These are phyloP conservation scores for Byasa hedistus DNA, from an alignment of 2,888 invertebrate species.

Conservation along the genomic window DNA sequence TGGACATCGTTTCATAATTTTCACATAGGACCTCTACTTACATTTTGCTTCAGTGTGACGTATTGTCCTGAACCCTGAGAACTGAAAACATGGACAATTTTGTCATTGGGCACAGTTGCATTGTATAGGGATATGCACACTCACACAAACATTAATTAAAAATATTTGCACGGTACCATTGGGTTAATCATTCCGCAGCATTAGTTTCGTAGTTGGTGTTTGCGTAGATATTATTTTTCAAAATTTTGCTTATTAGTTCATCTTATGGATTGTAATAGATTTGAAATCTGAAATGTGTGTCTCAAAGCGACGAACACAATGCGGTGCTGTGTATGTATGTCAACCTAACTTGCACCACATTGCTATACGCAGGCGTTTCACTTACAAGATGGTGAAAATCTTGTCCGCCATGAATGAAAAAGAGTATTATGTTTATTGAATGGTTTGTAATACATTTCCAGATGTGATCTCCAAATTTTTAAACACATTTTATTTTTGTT, in stretches of 20 bases:
- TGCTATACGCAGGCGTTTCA: too few relatives aligned
- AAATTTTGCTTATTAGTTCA: too few relatives aligned
- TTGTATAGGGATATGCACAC: constrained; percentile 75
- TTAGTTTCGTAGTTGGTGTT: constrained; percentile 6
- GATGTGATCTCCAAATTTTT: neutral
- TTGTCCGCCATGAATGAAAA: too few relatives aligned
- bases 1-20: constrained; percentile 66
- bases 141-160: constrained; percentile 48
- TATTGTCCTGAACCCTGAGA: constrained; percentile 64
- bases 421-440: neutral
- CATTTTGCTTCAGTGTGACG: constrained; percentile 79
- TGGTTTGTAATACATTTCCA: neutral
- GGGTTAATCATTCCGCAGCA: constrained; percentile 33
- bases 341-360: too few relatives aligned
- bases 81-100: constrained; percentile 55
- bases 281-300: too few relatives aligned
- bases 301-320: too few relatives aligned
- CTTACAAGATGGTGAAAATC: too few relatives aligned
- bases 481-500: too few relatives aligned
- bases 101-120: constrained; percentile 79
- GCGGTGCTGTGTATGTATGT: too few relatives aligned
- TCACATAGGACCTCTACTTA: constrained; percentile 46
- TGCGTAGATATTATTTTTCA: neutral
- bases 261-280: too few relatives aligned
- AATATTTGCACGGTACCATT: constrained; percentile 53